These are phyloP conservation scores for Callaeas wilsoni DNA, from an alignment of 2,113 vertebrate genomes.

Conservation along the genomic window DNA sequence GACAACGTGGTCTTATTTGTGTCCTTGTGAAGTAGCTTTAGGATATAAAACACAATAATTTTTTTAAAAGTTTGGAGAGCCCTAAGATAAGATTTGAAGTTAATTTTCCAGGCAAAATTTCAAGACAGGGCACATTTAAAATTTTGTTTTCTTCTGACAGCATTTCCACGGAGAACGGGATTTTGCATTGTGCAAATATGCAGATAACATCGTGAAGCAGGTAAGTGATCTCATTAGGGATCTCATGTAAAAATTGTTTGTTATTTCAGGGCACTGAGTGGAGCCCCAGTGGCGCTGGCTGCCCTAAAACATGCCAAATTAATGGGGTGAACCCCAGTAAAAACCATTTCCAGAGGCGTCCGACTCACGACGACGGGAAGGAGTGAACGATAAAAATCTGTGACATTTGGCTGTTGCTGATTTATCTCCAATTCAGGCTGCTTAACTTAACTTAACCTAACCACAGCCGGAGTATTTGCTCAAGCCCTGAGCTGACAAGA, in stretches of 20 bases:
- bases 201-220: neutral
- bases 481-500: constrained; percentile 76
- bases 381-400: constrained; percentile 30
- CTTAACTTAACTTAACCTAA: constrained; percentile 58
- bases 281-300: neutral
- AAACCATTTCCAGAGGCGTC: neutral
- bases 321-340: neutral
- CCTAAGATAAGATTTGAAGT: neutral
- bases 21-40: neutral
- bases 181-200: neutral
- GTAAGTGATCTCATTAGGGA: neutral
- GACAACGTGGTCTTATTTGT: fast-evolving
- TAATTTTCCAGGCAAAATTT: neutral
- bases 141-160: neutral
- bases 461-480: constrained; percentile 42
- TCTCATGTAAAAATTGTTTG: neutral
- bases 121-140: neutral
- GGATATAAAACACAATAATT: neutral
- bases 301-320: constrained; percentile 6
- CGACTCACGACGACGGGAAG: neutral
- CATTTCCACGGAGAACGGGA: neutral
- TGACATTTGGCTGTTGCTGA: neutral
- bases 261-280: neutral
- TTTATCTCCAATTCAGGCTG: constrained; percentile 40
- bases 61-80: neutral